Conservation (phyloP, 2,888 invertebrate genomes). For the Isoperla grammatica region DNA sequence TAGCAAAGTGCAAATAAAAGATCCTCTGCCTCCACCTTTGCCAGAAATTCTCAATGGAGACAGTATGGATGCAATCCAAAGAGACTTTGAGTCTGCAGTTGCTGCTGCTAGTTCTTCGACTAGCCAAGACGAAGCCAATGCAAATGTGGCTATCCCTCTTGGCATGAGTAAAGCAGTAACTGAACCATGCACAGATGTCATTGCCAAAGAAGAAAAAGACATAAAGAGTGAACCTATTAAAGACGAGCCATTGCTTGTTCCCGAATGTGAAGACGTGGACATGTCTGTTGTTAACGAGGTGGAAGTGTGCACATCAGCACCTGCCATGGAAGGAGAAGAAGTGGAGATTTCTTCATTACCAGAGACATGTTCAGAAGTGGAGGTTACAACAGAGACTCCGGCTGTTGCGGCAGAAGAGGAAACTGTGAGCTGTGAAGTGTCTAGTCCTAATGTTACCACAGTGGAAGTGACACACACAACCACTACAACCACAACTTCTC, state of each 20-base stretch:
- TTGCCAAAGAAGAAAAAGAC: slow-evolving; percentile 3
- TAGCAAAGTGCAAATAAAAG: slow-evolving; percentile 47
- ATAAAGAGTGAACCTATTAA: slow-evolving; percentile 10
- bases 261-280: slow-evolving; percentile 4
- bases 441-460: background rate
- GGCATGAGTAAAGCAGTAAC: slow-evolving; percentile 1
- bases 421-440: background rate
- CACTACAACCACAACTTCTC: slow-evolving; percentile 43
- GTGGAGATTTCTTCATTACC: slow-evolving; percentile 24
- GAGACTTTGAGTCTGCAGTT: slow-evolving; percentile 56
- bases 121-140: slow-evolving; percentile 49
- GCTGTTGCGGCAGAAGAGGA: slow-evolving; percentile 2
- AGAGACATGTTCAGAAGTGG: slow-evolving; percentile 22
- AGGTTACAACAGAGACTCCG: slow-evolving; percentile 24
- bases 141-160: slow-evolving; percentile 38
- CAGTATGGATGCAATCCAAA: slow-evolving; percentile 49
- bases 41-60: background rate
- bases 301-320: slow-evolving; percentile 13
- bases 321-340: slow-evolving; percentile 20
- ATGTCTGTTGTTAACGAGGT: slow-evolving; percentile 15
- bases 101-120: slow-evolving; percentile 51
- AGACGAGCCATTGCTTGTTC: slow-evolving; percentile 1
- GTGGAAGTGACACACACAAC: slow-evolving; percentile 37
- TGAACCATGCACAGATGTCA: background rate
- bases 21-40: background rate